These are phyloP conservation scores for Andrena haemorrhoa DNA, from an alignment of 2,888 invertebrate species.

Conservation along the genomic window DNA sequence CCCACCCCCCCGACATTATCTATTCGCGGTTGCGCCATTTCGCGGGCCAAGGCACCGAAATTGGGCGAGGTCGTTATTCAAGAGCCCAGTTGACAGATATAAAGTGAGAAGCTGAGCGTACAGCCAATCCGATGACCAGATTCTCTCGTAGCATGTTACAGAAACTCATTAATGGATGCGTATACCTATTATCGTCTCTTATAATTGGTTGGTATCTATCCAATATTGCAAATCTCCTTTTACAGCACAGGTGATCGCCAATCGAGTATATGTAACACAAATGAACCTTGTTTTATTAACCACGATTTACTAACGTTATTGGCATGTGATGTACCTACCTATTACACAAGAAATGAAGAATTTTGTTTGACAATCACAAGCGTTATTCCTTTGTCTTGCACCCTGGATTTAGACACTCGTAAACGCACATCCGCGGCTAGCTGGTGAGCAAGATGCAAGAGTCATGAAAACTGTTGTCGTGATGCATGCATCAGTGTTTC, in stretches of 20 bases:
- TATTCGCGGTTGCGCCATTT: conserved; percentile 72
- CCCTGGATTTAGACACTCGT: not conserved
- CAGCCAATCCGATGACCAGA: conserved; percentile 51
- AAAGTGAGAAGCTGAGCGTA: conserved; percentile 58
- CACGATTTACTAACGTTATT: not conserved
- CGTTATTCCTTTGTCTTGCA: conserved; percentile 5
- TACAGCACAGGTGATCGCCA: not conserved
- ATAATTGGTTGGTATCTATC: conserved; percentile 27
- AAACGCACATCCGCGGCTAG: too few relatives aligned
- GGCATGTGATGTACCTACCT: too few relatives aligned
- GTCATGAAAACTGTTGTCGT: too few relatives aligned
- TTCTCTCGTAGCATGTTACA: conserved; percentile 43
- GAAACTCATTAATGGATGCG: conserved; percentile 55
- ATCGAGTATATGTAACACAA: not conserved
- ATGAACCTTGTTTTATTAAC: not conserved
- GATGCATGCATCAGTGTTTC: too few relatives aligned
- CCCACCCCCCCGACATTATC: conserved; percentile 67
- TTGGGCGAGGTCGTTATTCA: conserved; percentile 74
- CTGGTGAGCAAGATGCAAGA: too few relatives aligned
- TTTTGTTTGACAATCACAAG: conserved; percentile 42
- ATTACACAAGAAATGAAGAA: conserved; percentile 30
- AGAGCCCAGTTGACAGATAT: conserved; percentile 64
- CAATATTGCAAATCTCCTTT: not conserved
- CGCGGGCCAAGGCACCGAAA: conserved; percentile 64
- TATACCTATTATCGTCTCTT: conserved; percentile 27